Evolutionary conservation across 1,140 invertebrate genomes (phyloP), one percentile per base, ranked within the genome.

Genomic region (Bombus picipes): DNA sequence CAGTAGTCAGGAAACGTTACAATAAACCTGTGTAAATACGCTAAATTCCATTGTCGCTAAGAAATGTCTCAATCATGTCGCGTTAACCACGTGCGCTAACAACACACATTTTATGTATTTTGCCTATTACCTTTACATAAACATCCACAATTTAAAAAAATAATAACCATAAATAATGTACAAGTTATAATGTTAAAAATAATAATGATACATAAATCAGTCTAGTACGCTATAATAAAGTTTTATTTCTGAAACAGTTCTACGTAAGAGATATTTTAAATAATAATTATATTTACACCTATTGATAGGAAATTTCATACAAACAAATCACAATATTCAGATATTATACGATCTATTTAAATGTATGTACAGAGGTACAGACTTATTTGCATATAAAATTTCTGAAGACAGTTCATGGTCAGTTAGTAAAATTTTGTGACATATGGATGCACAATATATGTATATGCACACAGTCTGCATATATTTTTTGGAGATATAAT

Each of bases 191-290:
- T 66, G 34, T 22, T 65, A 43, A 43, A 32, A 78, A 65, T 43
- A 34, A 62, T 34, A 71, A 70, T 59, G 37, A 34, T 37, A 84
- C 53, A 13, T 78, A 84, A 68, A 59, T 83, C 82, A 83, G 82
- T 83, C 74, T 73, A 59, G 10, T n/a, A 6, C 47, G 32, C 1
- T 22, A 73, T 53, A 34, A 70, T 66, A 32, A 80, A 47, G n/a
- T 47, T 28, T 39, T 57, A 76, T 28, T 82, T 53, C 47, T 9
- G 1, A 75, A 75, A 75, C 25, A 34, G n/a, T 43, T 57, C 39
- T 77, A 83, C 6, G 39, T 76, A 65, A 22, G 66, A 18, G 41
- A 53, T 53, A 83, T 25, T 43, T 76, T 41, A 68, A 5, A 39
- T 70, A 71, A 70, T 57, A 57, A 6, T 71, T 59, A 84, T 25